Evolutionary conservation across 2,888 invertebrate species (phyloP), one percentile per base, ranked within the genome.

Genomic region (Tachina lurida): DNA sequence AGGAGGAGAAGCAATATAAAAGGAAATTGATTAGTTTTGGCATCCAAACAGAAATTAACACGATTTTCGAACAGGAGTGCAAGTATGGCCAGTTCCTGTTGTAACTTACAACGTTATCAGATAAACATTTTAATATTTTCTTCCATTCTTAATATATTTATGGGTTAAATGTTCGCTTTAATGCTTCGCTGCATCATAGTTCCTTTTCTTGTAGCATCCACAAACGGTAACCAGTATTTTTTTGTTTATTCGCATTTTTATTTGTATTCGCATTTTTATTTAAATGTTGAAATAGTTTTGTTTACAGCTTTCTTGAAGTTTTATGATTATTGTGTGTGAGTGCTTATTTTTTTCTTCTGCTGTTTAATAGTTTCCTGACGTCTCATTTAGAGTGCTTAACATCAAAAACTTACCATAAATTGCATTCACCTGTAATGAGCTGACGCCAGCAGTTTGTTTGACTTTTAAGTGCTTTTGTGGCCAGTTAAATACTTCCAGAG

Each of bases 151-250:
- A 86, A 78, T 89, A 90, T 89, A 90, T 90, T 91, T 90, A 91
- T 91, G 91, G 91, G 91, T 91, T 91, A 91, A 91, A 91, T 90
- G 91, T 89, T 90, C 91, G 91, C 91, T 91, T 91, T 91, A 91
- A 91, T 91, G 91, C 90, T 90, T 91, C 91, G 91, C 90, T 91
- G 89, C 52, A 90, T 31, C 31, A 31, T 31, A 31, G 31, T 77
- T 65, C 17, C 17, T 65, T 62, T 47, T 70, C 74, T 68, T 67
- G 58, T 65, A 45, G 49, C 78, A 78, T 90, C 89, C 7, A 5
- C 31, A 31, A 90, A 88, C 3, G 7, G 10, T 31, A n/a, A 47
- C 43, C 47, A 8, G 13, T 3, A 63, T 43, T 31, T 31, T 31
- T 31, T 31, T 31, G 0, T 31, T 31, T 31, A 4, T 60, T 49